Conservation (phyloP, 2,888 invertebrate species). For the Eueremaeus valkanovi region DNA sequence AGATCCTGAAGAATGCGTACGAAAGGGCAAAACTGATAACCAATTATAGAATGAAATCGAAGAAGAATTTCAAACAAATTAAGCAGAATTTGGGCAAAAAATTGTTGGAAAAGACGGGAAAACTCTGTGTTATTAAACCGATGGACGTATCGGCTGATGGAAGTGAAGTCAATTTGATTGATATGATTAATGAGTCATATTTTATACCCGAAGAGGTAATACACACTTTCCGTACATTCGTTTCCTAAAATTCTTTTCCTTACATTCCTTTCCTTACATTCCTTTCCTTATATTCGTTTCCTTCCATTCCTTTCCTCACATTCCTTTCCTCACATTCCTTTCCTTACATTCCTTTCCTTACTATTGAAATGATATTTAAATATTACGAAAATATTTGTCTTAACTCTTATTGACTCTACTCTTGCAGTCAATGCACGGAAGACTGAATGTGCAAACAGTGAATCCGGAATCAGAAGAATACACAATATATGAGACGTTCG, state of each 20-base stretch:
- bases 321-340: too few relatives aligned
- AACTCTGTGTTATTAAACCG: background rate
- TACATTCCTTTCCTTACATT: background rate
- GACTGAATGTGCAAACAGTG: background rate
- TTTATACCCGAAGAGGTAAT: background rate
- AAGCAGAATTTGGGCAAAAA: background rate
- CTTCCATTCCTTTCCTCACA: too few relatives aligned
- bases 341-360: too few relatives aligned
- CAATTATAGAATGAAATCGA: conserved; percentile 3
- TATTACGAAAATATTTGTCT: too few relatives aligned
- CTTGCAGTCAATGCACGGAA: background rate
- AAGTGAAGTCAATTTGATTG: background rate
- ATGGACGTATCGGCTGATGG: background rate
- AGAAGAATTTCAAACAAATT: background rate
- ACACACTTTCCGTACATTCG: background rate
- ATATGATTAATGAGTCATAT: background rate
- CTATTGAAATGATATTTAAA: too few relatives aligned
- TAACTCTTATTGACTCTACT: too few relatives aligned
- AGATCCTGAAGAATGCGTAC: background rate
- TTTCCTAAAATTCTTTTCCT: background rate
- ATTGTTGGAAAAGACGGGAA: background rate
- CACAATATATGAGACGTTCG: too few relatives aligned
- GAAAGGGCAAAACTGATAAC: background rate
- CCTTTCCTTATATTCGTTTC: too few relatives aligned
- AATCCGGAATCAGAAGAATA: background rate